Base-by-base conservation (phyloP, 1,140 invertebrate genomes). In the Zaprionus vittiger region DNA sequence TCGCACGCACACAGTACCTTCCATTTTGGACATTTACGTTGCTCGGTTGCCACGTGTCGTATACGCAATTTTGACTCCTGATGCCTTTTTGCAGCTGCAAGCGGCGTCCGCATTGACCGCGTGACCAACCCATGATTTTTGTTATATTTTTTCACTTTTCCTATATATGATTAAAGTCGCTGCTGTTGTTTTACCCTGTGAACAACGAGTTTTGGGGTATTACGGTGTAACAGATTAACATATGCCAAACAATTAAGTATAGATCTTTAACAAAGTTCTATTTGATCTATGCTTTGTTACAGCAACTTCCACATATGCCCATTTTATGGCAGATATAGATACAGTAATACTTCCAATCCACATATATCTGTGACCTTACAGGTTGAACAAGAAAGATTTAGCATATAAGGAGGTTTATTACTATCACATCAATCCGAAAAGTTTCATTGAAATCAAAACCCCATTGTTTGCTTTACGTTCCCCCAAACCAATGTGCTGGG, bases 41-140 rank as follows among this genome's bases (percentile, higher is more conserved):
- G 37, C 67, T 69, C 47, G 67, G 34, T 24, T 26, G 49, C 49
- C 71, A 83, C 78, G 59, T 75, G 73, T 64, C 84, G 84, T 87
- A 87, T 87, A 83, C 84, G 80, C 80, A 87, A 87, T 83, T 80
- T 81, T 59, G 77, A 74, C 63, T 74, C 37, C 49, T 63, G 59
- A 79, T 71, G 34, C 47, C 57, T 37, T 55, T 37, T 60, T 60
- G 15, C 20, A 22, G 20, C 47, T 52, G 47, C 12, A 22, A 22
- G 47, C 9, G 38, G 44, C 34, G n/a, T 79, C 54, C 20, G 31
- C 52, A 73, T 67, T 52, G 28, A 34, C 52, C 81, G 72, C 75
- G 80, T 81, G 68, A 66, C 73, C 37, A 67, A 66, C 49, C 37
- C 31, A 62, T 52, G 56, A 38, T 67, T 59, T 67, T 49, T 20